Percentiles rank a stretch among this genome's conserved stretches.
Evolutionary conservation across 2,888 invertebrate genomes (phyloP).

Genomic region (Rhingia campestris): DNA sequence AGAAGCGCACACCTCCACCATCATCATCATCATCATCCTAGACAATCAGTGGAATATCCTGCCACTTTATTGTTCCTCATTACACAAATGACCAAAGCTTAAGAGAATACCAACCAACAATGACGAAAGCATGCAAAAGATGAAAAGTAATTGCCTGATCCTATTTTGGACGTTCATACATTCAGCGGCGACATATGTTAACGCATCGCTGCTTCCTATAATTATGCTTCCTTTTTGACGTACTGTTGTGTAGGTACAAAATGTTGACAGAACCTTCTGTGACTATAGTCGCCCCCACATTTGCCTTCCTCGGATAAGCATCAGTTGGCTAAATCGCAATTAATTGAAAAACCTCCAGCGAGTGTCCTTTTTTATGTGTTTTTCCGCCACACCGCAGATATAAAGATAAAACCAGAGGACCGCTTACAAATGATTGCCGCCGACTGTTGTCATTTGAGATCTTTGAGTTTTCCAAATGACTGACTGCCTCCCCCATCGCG

Average conservation of each 20-base stretch:
- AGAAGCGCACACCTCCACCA: slow-evolving; percentile 45
- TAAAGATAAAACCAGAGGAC: slow-evolving; percentile 44
- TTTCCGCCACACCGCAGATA: slow-evolving; percentile 66
- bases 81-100: slow-evolving; percentile 60
- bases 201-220: slow-evolving; percentile 72
- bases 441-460: slow-evolving; percentile 54
- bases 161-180: slow-evolving; percentile 46
- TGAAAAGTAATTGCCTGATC: slow-evolving; percentile 70
- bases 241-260: slow-evolving; percentile 1
- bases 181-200: slow-evolving; percentile 71
- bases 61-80: slow-evolving; percentile 53
- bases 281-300: slow-evolving; percentile 2
- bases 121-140: slow-evolving; percentile 49
- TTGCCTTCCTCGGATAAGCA: slow-evolving; percentile 45
- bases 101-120: slow-evolving; percentile 4
- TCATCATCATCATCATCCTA: not conserved
- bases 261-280: slow-evolving; percentile 58
- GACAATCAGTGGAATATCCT: slow-evolving; percentile 29
- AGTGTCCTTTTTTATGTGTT: slow-evolving; percentile 67
- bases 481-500: slow-evolving; percentile 32
- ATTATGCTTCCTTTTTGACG: slow-evolving; percentile 58
- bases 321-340: slow-evolving; percentile 75
- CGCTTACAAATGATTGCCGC: slow-evolving; percentile 43
- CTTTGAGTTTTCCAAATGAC: slow-evolving; percentile 69
- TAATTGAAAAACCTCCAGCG: slow-evolving; percentile 71